phyloP scores from a whole-genome alignment of 2,113 vertebrate genomes.

The Dermatemys mawii region DNA sequence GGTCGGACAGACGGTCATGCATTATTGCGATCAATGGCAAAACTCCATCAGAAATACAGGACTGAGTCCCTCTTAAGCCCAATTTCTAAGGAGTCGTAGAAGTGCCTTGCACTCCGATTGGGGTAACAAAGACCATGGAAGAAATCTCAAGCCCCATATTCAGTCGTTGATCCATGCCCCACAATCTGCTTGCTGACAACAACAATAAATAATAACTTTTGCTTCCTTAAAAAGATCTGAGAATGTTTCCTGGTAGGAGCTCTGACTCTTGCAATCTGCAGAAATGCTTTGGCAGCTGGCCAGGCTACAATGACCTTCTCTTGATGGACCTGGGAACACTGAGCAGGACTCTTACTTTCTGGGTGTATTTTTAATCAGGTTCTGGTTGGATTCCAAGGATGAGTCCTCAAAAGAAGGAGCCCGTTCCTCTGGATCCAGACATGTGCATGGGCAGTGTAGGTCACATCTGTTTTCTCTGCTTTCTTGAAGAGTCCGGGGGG shows the following conservation, averaged over 20 bases:
- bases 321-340: not conserved
- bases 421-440: not conserved
- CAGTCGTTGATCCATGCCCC: not conserved
- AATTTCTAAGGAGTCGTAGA: not conserved
- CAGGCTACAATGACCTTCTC: not conserved
- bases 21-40: not conserved
- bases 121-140: not conserved
- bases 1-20: not conserved
- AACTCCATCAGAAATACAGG: no score
- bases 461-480: not conserved
- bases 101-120: not conserved
- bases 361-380: not conserved
- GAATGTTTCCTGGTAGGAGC: not conserved
- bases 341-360: not conserved
- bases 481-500: not conserved
- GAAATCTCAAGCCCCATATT: not conserved
- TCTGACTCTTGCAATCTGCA: not conserved
- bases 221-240: not conserved
- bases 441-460: not conserved
- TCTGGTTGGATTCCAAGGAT: not conserved
- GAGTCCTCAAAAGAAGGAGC: not conserved
- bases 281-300: not conserved
- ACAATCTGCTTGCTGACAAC: not conserved
- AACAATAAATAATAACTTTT: not conserved
- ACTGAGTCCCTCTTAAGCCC: not conserved